A percentile compares a stretch with the other conserved stretches of the same genome.
Conservation (phyloP, 64 coral and sea anemone species). For the Acropora yongei region DNA sequence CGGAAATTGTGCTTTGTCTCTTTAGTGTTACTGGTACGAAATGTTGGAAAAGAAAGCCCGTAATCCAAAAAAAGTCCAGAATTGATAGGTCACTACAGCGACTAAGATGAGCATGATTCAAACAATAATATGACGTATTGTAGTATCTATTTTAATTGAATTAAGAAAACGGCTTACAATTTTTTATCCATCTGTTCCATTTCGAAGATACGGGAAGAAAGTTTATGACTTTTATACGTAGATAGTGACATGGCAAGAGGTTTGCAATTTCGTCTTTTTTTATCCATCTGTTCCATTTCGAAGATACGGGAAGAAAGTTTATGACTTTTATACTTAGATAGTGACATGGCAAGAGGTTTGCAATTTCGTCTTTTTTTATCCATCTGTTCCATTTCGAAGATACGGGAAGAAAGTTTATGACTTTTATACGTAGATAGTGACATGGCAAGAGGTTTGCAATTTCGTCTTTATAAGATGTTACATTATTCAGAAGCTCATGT, state of each 20-base stretch:
- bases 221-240: too few species aligned
- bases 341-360: not conserved
- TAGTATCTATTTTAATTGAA: constrained; percentile 34
- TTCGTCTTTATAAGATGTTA: not conserved
- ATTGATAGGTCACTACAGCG: constrained; percentile 5
- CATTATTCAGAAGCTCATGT: not conserved
- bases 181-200: not conserved
- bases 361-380: not conserved
- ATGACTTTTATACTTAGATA: too few species aligned
- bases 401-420: too few species aligned
- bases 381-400: constrained; percentile 1
- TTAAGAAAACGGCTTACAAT: constrained; percentile 10
- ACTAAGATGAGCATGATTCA: constrained; percentile 9
- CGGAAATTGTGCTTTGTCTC: constrained; percentile 30
- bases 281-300: constrained; percentile 12
- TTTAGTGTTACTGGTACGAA: constrained; percentile 12
- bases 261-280: not conserved
- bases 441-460: not conserved
- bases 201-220: not conserved
- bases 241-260: not conserved
- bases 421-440: too few species aligned
- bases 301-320: not conserved
- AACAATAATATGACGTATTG: not conserved
- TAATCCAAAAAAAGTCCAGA: constrained; percentile 8
- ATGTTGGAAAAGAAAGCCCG: constrained; percentile 23